A percentile compares a stretch with the other conserved stretches of the same genome.
phyloP scores from a whole-genome alignment of 2,797 vertebrate species.

The Pangasius krempfi region DNA sequence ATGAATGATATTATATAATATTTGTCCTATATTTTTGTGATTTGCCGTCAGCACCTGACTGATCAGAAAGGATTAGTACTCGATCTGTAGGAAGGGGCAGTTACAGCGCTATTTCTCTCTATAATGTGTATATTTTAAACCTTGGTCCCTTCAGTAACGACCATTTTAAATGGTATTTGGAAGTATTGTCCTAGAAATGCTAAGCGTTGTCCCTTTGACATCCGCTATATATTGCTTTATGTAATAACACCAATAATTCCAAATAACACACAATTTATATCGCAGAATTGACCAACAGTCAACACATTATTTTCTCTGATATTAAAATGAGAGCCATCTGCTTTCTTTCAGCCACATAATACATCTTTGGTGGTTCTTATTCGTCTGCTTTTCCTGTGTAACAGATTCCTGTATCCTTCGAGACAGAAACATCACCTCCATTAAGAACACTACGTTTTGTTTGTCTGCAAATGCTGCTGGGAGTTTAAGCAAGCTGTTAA shows the following conservation, averaged over 20 bases:
- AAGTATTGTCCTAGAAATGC: not conserved
- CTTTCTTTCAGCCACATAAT: too few relatives aligned
- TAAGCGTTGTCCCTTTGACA: not conserved
- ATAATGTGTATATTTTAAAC: not conserved
- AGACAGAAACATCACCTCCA: constrained; percentile 85
- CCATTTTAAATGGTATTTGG: not conserved
- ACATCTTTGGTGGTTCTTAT: not conserved
- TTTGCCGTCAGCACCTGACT: not conserved
- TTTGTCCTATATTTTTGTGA: not conserved
- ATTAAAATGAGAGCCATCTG: not conserved
- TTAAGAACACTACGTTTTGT: constrained; percentile 93
- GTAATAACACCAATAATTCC: too few relatives aligned
- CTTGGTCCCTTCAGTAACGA: not conserved
- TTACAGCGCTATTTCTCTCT: not conserved
- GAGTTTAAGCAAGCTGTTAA: constrained; percentile 87
- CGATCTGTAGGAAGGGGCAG: not conserved
- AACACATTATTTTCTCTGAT: not conserved
- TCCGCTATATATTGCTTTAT: not conserved
- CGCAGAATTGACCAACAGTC: not conserved
- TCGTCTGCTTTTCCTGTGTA: constrained; percentile 56
- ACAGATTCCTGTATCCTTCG: constrained; percentile 90
- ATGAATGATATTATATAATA: not conserved
- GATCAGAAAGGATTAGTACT: not conserved
- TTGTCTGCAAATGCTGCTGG: constrained; percentile 84
- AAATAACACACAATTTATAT: not conserved